Conservation (phyloP, 1,140 invertebrate genomes). For the Drosophila kepulauana region DNA sequence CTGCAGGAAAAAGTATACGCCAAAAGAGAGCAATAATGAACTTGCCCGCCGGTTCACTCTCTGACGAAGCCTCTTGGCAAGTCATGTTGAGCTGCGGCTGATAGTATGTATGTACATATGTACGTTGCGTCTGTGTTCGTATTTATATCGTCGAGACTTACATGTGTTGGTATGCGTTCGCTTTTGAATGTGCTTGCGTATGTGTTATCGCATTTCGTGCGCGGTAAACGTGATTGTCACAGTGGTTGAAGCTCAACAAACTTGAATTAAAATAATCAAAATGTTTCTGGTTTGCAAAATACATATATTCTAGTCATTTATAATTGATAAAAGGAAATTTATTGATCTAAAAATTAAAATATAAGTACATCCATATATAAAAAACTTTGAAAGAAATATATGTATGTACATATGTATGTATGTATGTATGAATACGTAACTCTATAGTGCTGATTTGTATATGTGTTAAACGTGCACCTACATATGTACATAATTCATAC, state of each 20-base stretch:
- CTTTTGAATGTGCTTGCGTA: conserved; percentile 37
- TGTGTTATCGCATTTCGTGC: conserved; percentile 74
- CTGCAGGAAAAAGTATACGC: conserved; percentile 30
- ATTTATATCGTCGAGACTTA: background rate
- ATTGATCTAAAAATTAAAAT: background rate
- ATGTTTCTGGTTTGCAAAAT: background rate
- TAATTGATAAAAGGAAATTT: no score
- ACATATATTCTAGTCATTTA: background rate
- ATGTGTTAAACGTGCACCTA: conserved; percentile 8
- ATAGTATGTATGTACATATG: background rate
- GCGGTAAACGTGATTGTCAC: conserved; percentile 75
- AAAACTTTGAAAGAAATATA: background rate
- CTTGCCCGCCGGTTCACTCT: conserved; percentile 17
- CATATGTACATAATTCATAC: background rate
- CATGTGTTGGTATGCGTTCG: conserved; percentile 32
- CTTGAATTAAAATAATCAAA: background rate
- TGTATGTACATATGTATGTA: conserved; percentile 3
- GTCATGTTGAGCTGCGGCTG: conserved; percentile 51
- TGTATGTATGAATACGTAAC: no score
- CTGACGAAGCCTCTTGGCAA: conserved; percentile 32
- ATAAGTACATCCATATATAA: conserved; percentile 21
- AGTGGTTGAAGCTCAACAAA: conserved; percentile 37
- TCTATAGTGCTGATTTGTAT: background rate
- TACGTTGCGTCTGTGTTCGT: background rate
- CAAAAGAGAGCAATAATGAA: conserved; percentile 28